Evolutionary conservation across 2,888 invertebrate species (phyloP), one percentile per base, ranked within the genome.

Genomic region (Oscheius sp.): DNA sequence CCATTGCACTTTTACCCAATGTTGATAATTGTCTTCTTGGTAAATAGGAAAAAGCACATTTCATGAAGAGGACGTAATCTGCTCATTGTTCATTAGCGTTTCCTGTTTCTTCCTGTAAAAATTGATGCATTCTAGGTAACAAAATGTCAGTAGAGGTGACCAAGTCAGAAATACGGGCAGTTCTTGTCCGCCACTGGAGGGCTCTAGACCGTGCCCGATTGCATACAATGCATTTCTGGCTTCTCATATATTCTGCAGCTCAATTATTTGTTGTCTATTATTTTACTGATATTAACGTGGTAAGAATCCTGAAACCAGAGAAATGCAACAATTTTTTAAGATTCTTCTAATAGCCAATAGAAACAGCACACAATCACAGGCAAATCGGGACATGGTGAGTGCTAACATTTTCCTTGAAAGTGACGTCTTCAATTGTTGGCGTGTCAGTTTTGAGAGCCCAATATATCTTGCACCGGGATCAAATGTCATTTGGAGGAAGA

Each of bases 161-260:
- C 29, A 66, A 66, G 25, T 66, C 77, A 13, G 85, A 87, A 74
- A 85, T 87, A 66, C 83, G 85, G 56, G 77, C 84, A 35, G 87
- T 87, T 16, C 78, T 87, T 16, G 81, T 83, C 6, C 77, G 85
- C 9, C 87, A 87, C 70, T 87, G 87, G 87, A 78, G 84, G 25
- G 78, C 81, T 6, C 75, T 87, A 53, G 87, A 87, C 74, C 78
- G 85, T 29, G 87, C 87, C 18, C 77, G 87, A 21, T 79, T 88
- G 25, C 86, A 87, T 70, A 86, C 84, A 1, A 84, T 87, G 72
- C 86, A 86, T 69, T 73, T 88, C 35, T 88, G 88, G 86, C 79
- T 88, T 7, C 80, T 87, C 61, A 76, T 85, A 9, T 87, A 85
- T 68, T 76, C 86, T 27, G 76, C 81, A 6, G 85, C 86, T 12